These are phyloP conservation scores for Thamnophis elegans DNA, from an alignment of 2,797 vertebrate species.

Conservation along the genomic window DNA sequence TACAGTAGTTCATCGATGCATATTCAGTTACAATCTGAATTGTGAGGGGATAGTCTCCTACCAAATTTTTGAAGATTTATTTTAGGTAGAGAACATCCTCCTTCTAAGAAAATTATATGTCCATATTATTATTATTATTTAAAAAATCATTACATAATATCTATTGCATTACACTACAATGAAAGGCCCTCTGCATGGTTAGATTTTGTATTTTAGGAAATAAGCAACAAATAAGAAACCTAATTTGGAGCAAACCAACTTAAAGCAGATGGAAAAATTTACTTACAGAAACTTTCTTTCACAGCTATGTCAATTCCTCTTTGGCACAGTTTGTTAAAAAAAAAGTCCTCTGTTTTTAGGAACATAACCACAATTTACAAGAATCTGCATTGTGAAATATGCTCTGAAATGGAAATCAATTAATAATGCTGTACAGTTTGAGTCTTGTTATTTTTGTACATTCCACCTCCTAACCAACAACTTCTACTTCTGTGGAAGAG, in stretches of 20 bases:
- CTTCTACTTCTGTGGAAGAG: background rate
- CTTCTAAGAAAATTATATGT: background rate
- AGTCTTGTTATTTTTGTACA: constrained; percentile 28
- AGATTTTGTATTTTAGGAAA: background rate
- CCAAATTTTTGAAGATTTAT: background rate
- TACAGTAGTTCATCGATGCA: background rate
- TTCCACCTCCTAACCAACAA: constrained; percentile 33
- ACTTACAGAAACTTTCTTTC: background rate
- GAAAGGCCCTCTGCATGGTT: background rate
- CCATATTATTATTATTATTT: background rate
- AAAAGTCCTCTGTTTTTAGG: constrained; percentile 9
- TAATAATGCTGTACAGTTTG: constrained; percentile 17
- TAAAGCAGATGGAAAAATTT: background rate
- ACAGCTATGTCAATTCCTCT: background rate
- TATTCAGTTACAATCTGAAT: background rate
- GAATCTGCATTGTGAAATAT: constrained; percentile 11
- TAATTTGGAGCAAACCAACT: constrained; percentile 28
- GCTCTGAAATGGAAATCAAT: constrained; percentile 34
- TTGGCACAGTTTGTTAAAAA: background rate
- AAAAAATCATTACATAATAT: constrained; percentile 11
- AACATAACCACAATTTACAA: background rate
- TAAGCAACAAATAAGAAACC: background rate
- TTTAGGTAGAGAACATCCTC: background rate
- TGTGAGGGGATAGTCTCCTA: background rate
- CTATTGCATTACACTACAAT: background rate